A percentile compares a stretch with the other conserved stretches of the same genome.
Evolutionary conservation across 2,113 vertebrate species (phyloP).

Genomic region (Solenodon paradoxus): DNA sequence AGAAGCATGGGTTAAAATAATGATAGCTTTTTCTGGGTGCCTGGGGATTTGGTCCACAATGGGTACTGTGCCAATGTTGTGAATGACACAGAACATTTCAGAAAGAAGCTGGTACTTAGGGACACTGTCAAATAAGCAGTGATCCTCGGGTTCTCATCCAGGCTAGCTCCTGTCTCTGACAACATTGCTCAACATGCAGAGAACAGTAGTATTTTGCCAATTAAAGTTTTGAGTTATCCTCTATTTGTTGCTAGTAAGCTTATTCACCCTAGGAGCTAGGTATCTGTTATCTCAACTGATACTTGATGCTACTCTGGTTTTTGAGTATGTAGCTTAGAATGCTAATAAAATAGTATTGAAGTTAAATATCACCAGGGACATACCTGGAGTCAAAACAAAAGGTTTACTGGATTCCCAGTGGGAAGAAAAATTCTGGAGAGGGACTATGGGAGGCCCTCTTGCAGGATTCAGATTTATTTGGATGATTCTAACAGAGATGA

Average conservation of each 20-base stretch:
- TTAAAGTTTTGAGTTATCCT: neutral
- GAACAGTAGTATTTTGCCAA: neutral
- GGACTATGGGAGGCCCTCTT: neutral
- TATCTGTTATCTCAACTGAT: neutral
- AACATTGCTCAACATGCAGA: neutral
- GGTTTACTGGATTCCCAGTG: neutral
- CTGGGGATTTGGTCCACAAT: neutral
- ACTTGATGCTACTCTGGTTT: neutral
- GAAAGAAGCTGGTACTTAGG: neutral
- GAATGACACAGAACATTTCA: neutral
- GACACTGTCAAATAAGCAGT: neutral
- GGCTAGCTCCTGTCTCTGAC: neutral
- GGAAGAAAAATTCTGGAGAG: neutral
- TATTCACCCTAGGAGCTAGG: neutral
- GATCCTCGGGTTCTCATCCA: neutral
- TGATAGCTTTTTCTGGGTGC: neutral
- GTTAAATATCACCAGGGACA: neutral
- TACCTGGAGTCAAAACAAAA: neutral
- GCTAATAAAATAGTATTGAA: neutral
- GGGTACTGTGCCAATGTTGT: neutral
- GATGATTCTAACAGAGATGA: neutral
- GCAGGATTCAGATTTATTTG: neutral
- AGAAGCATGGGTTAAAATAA: neutral
- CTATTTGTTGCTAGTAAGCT: neutral
- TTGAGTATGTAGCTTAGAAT: neutral